Evolutionary conservation across 2,888 invertebrate species (phyloP).

Genomic region (Nomada goodeniana): DNA sequence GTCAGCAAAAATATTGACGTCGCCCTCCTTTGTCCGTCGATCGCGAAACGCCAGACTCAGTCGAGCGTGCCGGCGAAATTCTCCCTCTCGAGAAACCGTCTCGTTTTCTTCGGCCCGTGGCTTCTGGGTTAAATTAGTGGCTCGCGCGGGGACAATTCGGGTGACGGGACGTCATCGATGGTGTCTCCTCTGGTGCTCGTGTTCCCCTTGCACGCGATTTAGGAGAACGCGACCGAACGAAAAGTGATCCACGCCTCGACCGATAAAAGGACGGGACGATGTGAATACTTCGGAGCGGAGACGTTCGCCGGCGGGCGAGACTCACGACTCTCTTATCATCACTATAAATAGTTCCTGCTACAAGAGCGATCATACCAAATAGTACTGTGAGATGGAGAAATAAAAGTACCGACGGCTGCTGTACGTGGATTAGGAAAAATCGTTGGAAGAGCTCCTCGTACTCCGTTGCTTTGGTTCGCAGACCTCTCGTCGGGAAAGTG

Average conservation of each 20-base stretch:
- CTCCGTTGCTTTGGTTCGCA: conserved; percentile 32
- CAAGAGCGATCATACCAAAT: conserved; percentile 82
- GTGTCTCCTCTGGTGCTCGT: conserved; percentile 34
- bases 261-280: conserved; percentile 21
- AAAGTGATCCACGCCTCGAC: conserved; percentile 9
- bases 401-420: conserved; percentile 13
- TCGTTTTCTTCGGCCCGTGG: conserved; percentile 23
- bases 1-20: conserved; percentile 52
- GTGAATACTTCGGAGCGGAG: conserved; percentile 29
- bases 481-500: conserved; percentile 55
- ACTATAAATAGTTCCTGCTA: conserved; percentile 80
- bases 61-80: conserved; percentile 51
- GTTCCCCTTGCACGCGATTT: conserved; percentile 15
- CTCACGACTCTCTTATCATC: conserved; percentile 36
- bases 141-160: conserved; percentile 4
- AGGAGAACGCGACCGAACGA: conserved; percentile 8
- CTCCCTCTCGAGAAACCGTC: conserved; percentile 31
- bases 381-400: conserved; percentile 70
- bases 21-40: conserved; percentile 58
- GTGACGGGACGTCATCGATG: conserved; percentile 19
- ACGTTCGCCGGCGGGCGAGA: conserved; percentile 52
- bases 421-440: conserved; percentile 17
- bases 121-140: conserved; percentile 29
- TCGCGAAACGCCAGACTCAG: conserved; percentile 56
- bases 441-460: conserved; percentile 33